Conservation (phyloP, 2,113 vertebrate genomes). For the Epinephelus fuscoguttatus region DNA sequence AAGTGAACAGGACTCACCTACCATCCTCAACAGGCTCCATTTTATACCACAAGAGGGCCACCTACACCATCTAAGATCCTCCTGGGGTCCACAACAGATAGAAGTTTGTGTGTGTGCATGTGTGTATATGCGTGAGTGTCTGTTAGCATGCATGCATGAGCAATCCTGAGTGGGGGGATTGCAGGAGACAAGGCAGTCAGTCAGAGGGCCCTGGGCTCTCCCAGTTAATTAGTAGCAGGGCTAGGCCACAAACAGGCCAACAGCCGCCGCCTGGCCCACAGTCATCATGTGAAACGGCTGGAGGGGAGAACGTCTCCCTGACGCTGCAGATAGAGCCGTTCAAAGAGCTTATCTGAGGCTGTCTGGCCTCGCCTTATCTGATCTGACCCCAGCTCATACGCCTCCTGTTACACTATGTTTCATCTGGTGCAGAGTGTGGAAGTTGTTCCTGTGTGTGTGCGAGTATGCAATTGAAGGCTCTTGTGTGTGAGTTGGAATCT, state of each 20-base stretch:
- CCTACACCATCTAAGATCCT: conserved; percentile 70
- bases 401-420: conserved; percentile 72
- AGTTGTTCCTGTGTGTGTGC: conserved; percentile 22
- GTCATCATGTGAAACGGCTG: conserved; percentile 79
- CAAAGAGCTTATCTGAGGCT: conserved; percentile 82
- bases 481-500: conserved; percentile 42
- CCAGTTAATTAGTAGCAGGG: conserved; percentile 81
- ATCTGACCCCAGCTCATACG: conserved; percentile 78
- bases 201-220: conserved; percentile 74
- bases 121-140: conserved; percentile 62
- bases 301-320: conserved; percentile 74
- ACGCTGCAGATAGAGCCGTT: conserved; percentile 82
- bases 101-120: conserved; percentile 51
- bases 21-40: conserved; percentile 12
- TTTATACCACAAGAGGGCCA: conserved; percentile 79
- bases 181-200: conserved; percentile 76
- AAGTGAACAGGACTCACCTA: neutral
- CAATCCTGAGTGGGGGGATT: conserved; percentile 65
- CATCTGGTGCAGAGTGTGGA: conserved; percentile 61
- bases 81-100: conserved; percentile 63
- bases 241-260: conserved; percentile 74
- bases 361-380: conserved; percentile 81
- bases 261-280: conserved; percentile 60
- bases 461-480: neutral
- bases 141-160: conserved; percentile 79